A percentile compares a stretch with the other conserved stretches of the same genome.
Conservation (phyloP, 2,888 invertebrate species). For the Drosophila vallismaia region DNA sequence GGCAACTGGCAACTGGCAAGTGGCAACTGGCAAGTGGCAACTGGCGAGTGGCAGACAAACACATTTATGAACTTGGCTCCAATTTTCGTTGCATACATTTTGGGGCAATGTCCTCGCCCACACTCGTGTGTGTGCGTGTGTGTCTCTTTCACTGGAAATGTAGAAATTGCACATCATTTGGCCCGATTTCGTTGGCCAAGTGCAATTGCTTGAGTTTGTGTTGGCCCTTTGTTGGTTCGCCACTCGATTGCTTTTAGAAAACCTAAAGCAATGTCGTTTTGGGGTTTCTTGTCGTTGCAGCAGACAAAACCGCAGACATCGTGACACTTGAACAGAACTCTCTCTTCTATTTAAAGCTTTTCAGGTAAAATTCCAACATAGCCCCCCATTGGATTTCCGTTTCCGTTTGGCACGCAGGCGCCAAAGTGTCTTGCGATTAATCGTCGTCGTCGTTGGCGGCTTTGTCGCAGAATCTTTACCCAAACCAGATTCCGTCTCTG, state of each 20-base stretch:
- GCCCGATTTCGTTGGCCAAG: constrained; percentile 58
- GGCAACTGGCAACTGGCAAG: constrained; percentile 2
- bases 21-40: constrained; percentile 1
- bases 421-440: constrained; percentile 70
- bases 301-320: constrained; percentile 59
- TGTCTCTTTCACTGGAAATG: neutral
- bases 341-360: constrained; percentile 42
- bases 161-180: constrained; percentile 74
- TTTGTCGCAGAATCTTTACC: constrained; percentile 57
- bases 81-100: constrained; percentile 71
- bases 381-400: constrained; percentile 49
- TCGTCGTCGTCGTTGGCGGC: constrained; percentile 57
- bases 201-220: constrained; percentile 39
- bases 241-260: constrained; percentile 1
- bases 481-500: neutral
- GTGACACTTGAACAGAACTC: neutral
- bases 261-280: constrained; percentile 12
- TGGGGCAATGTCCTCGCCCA: constrained; percentile 75
- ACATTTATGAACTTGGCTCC: constrained; percentile 63
- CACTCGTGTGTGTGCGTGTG: constrained; percentile 11
- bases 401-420: constrained; percentile 63
- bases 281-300: constrained; percentile 46
- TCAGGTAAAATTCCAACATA: constrained; percentile 52
- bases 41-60: constrained; percentile 27
- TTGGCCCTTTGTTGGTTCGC: constrained; percentile 25